Percentiles rank a stretch among this genome's conserved stretches.
Conservation (phyloP, 2,797 vertebrate genomes). For the Pampus argenteus region DNA sequence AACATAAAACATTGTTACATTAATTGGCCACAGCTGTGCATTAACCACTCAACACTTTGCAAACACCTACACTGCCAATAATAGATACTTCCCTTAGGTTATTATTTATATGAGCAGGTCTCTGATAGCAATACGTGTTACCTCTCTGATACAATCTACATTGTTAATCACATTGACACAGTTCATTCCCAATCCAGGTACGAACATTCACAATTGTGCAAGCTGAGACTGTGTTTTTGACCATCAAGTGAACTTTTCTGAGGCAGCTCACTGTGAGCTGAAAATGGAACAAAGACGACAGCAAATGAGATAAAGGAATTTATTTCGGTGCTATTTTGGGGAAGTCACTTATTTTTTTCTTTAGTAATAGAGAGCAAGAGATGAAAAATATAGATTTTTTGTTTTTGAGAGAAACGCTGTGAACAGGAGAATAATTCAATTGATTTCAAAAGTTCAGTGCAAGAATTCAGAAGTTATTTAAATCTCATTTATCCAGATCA, state of each 20-base stretch:
- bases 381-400: slow-evolving; percentile 12
- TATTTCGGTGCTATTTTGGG: slow-evolving; percentile 18
- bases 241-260: slow-evolving; percentile 19
- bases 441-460: slow-evolving; percentile 37
- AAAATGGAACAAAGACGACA: not conserved
- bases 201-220: not conserved
- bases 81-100: slow-evolving; percentile 13
- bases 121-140: slow-evolving; percentile 7
- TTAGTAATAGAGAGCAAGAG: slow-evolving; percentile 10
- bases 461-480: slow-evolving; percentile 22
- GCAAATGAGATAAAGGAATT: slow-evolving; percentile 6
- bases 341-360: slow-evolving; percentile 3
- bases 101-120: slow-evolving; percentile 13
- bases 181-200: not conserved
- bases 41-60: slow-evolving; percentile 24
- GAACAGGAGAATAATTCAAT: slow-evolving; percentile 28
- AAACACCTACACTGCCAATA: slow-evolving; percentile 35
- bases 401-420: slow-evolving; percentile 6
- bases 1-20: slow-evolving; percentile 16
- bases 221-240: slow-evolving; percentile 15
- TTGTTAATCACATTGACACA: slow-evolving; percentile 7
- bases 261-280: not conserved
- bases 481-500: slow-evolving; percentile 36
- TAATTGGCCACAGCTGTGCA: slow-evolving; percentile 62
- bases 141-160: slow-evolving; percentile 8